A percentile compares a stretch with the other conserved stretches of the same genome.
Conservation (phyloP, 2,113 vertebrate species). For the Ptilorrhoa leucosticta region DNA sequence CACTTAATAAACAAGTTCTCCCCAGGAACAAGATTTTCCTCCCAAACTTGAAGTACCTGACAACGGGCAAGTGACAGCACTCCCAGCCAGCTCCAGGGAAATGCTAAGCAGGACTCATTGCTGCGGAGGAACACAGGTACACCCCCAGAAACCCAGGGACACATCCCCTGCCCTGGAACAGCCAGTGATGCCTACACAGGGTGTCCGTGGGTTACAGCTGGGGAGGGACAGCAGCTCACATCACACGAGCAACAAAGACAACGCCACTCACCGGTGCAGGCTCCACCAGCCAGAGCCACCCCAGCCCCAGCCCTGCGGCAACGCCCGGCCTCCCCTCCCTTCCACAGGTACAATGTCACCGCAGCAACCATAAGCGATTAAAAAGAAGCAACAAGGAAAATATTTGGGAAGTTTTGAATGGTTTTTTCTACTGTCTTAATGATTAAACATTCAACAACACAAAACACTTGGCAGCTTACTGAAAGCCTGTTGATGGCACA, state of each 20-base stretch:
- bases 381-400: background rate
- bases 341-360: background rate
- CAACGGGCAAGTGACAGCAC: background rate
- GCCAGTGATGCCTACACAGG: fast-evolving
- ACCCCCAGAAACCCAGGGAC: fast-evolving
- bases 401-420: background rate
- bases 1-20: background rate
- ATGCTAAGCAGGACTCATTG: fast-evolving
- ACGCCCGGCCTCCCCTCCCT: background rate
- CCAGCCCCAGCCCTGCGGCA: background rate
- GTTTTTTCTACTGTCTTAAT: background rate
- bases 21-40: background rate
- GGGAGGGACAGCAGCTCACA: background rate
- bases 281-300: background rate
- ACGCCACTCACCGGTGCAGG: fast-evolving
- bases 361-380: background rate
- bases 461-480: slow-evolving; percentile 36
- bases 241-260: fast-evolving
- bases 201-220: fast-evolving
- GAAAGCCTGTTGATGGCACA: slow-evolving; percentile 36
- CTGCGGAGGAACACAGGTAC: background rate
- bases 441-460: slow-evolving; percentile 23
- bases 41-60: background rate
- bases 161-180: fast-evolving
- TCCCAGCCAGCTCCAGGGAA: background rate